These are phyloP conservation scores for Ptychobarbus kaznakovi DNA, from an alignment of 2,797 vertebrate species.

Conservation along the genomic window DNA sequence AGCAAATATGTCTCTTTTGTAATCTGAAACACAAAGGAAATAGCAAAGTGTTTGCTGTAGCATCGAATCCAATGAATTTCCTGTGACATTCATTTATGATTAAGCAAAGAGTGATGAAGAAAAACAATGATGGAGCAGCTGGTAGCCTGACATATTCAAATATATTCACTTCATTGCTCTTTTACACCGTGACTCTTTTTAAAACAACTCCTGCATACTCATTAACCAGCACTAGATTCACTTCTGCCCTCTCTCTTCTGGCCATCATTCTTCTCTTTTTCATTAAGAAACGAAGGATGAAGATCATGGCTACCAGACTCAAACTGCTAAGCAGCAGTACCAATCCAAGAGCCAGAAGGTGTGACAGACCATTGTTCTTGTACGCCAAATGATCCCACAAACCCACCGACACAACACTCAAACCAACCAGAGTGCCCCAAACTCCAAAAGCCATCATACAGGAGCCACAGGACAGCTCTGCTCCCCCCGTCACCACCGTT, in stretches of 20 bases:
- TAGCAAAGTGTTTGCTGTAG: background rate
- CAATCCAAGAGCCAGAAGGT: constrained; percentile 73
- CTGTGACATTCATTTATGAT: constrained; percentile 10
- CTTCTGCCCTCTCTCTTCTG: constrained; percentile 67
- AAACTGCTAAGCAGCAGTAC: constrained; percentile 73
- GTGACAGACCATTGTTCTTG: constrained; percentile 56
- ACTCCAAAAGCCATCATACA: constrained; percentile 79
- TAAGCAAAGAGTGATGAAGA: background rate
- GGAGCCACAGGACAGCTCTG: constrained; percentile 78
- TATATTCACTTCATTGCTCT: background rate
- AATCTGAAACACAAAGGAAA: constrained; percentile 33
- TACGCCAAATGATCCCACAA: constrained; percentile 71
- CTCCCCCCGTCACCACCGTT: constrained; percentile 77
- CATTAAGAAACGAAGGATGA: constrained; percentile 63
- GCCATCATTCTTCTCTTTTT: constrained; percentile 64
- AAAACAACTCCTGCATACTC: constrained; percentile 67
- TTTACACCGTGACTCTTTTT: constrained; percentile 79
- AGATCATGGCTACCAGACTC: constrained; percentile 62
- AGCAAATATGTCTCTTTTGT: background rate
- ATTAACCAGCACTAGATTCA: constrained; percentile 74
- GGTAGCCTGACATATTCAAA: background rate
- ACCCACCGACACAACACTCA: constrained; percentile 77
- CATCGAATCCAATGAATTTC: constrained; percentile 35
- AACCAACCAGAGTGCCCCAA: constrained; percentile 77
- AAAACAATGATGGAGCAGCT: background rate